These are phyloP conservation scores for Poeciliopsis prolifica DNA, from an alignment of 2,113 vertebrate genomes.

Conservation along the genomic window DNA sequence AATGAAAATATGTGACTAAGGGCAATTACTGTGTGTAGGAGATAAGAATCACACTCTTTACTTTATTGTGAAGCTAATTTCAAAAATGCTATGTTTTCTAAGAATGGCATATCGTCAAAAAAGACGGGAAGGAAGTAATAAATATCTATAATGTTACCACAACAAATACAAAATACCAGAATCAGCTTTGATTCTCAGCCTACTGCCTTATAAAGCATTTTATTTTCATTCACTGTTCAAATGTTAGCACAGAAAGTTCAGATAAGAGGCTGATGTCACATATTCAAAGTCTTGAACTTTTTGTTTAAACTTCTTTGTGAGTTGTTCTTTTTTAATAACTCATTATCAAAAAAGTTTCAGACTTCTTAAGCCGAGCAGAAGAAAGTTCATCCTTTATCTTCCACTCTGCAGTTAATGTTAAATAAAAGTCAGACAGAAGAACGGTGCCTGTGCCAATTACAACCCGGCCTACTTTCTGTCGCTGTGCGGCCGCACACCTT, in stretches of 20 bases:
- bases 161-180: too few species aligned
- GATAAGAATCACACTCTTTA: too few species aligned
- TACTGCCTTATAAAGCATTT: background rate
- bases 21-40: background rate
- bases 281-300: too few species aligned
- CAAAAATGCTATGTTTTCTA: too few species aligned
- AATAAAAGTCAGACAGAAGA: background rate
- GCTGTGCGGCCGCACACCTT: slow-evolving; percentile 10
- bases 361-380: background rate
- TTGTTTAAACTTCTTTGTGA: too few species aligned
- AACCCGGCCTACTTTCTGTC: slow-evolving; percentile 21
- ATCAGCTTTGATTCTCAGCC: background rate
- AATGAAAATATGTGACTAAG: background rate
- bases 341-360: background rate
- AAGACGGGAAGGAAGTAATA: background rate
- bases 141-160: too few species aligned
- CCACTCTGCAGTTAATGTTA: background rate
- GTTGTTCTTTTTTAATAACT: too few species aligned
- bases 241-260: background rate
- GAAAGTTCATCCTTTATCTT: background rate
- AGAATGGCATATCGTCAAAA: too few species aligned
- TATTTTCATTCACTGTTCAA: background rate
- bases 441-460: slow-evolving; percentile 5
- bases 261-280: background rate
- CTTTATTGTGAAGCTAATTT: too few species aligned